Conservation (phyloP, 2,113 vertebrate genomes). For the Verasper variegatus region DNA sequence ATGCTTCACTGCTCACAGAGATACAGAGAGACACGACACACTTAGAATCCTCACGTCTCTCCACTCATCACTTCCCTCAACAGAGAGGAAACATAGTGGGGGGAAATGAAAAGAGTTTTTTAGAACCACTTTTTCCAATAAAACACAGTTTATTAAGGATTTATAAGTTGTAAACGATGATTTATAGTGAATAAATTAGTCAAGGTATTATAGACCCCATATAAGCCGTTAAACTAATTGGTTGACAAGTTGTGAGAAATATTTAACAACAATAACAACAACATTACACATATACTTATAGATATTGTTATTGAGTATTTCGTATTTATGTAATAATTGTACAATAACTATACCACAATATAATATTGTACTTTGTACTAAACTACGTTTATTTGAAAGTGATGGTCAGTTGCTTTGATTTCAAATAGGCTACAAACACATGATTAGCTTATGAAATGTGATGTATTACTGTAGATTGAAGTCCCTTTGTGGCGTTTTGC, state of each 20-base stretch:
- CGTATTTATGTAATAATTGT: too few species aligned
- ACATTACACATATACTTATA: too few species aligned
- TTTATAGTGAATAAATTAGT: too few species aligned
- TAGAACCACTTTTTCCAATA: not conserved
- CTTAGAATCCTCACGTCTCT: too few species aligned
- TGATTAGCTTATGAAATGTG: not conserved
- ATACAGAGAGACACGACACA: not conserved
- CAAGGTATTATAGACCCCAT: too few species aligned
- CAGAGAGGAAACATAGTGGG: not conserved
- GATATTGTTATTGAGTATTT: too few species aligned
- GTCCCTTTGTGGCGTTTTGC: too few species aligned
- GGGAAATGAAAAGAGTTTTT: too few species aligned
- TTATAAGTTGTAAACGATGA: not conserved
- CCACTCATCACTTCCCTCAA: not conserved
- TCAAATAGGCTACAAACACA: not conserved
- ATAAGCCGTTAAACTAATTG: too few species aligned
- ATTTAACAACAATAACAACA: too few species aligned
- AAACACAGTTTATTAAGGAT: not conserved
- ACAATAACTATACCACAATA: not conserved
- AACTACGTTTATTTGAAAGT: not conserved
- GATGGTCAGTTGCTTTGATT: not conserved
- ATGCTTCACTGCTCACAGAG: constrained; percentile 17
- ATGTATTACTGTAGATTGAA: too few species aligned
- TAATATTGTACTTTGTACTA: not conserved
- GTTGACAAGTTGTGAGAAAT: too few species aligned